Evolutionary conservation across 2,888 invertebrate genomes (phyloP).

Genomic region (Teinopalpus imperialis): DNA sequence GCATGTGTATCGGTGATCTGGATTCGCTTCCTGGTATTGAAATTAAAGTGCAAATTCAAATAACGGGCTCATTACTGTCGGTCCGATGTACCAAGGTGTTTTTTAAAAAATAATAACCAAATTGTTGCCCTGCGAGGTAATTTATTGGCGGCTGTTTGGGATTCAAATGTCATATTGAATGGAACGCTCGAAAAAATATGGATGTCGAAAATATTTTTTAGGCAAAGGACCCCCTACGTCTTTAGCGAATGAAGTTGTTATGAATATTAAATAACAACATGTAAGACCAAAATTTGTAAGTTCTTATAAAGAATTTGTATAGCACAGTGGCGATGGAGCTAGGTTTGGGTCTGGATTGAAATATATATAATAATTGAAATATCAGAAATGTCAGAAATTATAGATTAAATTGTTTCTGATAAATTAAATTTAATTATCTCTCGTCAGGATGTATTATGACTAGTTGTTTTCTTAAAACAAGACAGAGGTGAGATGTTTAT

Average conservation of each 20-base stretch:
- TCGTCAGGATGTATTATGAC: too few relatives aligned
- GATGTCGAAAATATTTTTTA: constrained; percentile 15
- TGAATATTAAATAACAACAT: constrained; percentile 15
- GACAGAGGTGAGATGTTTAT: too few relatives aligned
- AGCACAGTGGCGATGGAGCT: too few relatives aligned
- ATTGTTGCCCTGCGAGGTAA: constrained; percentile 16
- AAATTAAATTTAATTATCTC: too few relatives aligned
- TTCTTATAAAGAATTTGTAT: too few relatives aligned
- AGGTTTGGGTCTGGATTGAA: too few relatives aligned
- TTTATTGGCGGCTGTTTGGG: constrained; percentile 22
- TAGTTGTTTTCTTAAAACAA: too few relatives aligned
- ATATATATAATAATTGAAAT: too few relatives aligned
- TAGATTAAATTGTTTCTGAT: too few relatives aligned
- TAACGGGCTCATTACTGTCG: constrained; percentile 24
- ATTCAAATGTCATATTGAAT: constrained; percentile 27
- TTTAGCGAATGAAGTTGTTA: constrained; percentile 17
- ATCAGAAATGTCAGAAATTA: too few relatives aligned
- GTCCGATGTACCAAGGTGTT: constrained; percentile 8
- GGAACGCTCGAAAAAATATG: constrained; percentile 23
- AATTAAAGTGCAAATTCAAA: constrained; percentile 28
- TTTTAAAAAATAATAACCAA: constrained; percentile 22
- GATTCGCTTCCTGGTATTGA: constrained; percentile 28
- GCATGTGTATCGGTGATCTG: constrained; percentile 24
- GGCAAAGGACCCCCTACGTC: constrained; percentile 21
- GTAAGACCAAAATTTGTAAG: neutral